Evolutionary conservation across 2,888 invertebrate species (phyloP).

Genomic region (Ptilodon capucinus): DNA sequence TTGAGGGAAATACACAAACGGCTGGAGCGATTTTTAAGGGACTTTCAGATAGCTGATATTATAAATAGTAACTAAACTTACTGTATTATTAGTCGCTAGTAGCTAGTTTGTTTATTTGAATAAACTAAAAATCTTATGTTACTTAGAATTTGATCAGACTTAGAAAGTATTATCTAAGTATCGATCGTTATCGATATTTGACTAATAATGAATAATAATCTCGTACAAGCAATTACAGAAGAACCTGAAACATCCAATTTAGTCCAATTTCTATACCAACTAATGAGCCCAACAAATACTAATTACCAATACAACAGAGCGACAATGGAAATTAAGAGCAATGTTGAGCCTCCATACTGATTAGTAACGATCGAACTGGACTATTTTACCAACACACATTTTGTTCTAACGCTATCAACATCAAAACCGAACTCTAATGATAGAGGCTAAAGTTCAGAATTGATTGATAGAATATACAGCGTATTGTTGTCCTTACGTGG

Average conservation of each 20-base stretch:
- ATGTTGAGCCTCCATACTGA: slow-evolving; percentile 50
- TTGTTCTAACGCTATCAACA: slow-evolving; percentile 17
- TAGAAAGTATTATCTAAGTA: no score
- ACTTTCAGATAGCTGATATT: no score
- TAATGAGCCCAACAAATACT: slow-evolving; percentile 37
- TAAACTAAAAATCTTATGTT: no score
- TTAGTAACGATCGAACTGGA: slow-evolving; percentile 34
- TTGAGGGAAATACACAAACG: no score
- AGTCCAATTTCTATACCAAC: slow-evolving; percentile 13
- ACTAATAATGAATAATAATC: no score
- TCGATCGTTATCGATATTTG: no score
- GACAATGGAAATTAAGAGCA: slow-evolving; percentile 55
- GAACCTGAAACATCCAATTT: slow-evolving; percentile 20
- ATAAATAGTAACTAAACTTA: no score
- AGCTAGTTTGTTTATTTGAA: no score
- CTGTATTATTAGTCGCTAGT: no score
- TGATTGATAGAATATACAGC: slow-evolving; percentile 28
- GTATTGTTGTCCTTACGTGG: slow-evolving; percentile 59
- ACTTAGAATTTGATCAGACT: no score
- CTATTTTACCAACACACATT: slow-evolving; percentile 41
- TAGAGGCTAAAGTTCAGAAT: slow-evolving; percentile 41
- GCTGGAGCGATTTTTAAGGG: no score
- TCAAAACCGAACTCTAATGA: slow-evolving; percentile 7
- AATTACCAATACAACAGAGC: slow-evolving; percentile 45
- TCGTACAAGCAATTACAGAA: slow-evolving; percentile 19